Evolutionary conservation across 2,888 invertebrate genomes (phyloP), one percentile per base, ranked within the genome.

Genomic region (Drosophila prolongata): DNA sequence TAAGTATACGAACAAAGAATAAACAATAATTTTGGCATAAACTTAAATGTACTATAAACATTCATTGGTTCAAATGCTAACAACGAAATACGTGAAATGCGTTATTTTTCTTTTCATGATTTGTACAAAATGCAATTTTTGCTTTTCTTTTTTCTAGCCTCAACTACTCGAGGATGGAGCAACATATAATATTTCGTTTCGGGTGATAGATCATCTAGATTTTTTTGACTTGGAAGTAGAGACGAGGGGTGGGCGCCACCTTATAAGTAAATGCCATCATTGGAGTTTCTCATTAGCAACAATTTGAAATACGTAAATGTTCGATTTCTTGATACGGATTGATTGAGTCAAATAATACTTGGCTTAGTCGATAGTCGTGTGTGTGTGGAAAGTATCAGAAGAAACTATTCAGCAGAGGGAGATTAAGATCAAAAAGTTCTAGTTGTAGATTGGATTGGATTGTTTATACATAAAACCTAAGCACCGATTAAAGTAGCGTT

Each of bases 311-410:
- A 75, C 70, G 67, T 59, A 42, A 50, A 35, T 50, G 30, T 46
- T 57, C 56, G 50, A 49, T 70, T 52, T 52, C 47, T 44, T 24
- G 56, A 55, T 68, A 59, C 47, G 62, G 43, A 42, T 77, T 83
- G 84, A 87, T 88, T 86, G 87, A 75, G 55, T 78, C 75, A 88
- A 83, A 84, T 88, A 88, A 84, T 84, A 88, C 89, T 83, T 88
- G 78, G 80, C 55, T 77, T 75, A 62, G 61, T 64, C 47, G 65
- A 71, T 71, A 61, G 64, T 60, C 52, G 50, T 59, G 30, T 52
- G 8, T 50, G 16, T 49, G 74, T 77, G 78, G 65, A 78, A 80
- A 80, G 75, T 78, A 61, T 42, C 58, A 75, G 76, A 78, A 60
- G 50, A 77, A 84, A 85, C 49, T 75, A 76, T 83, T 87, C 87